Base-by-base conservation (phyloP, 2,888 invertebrate genomes). In the Lissonota sp. region DNA sequence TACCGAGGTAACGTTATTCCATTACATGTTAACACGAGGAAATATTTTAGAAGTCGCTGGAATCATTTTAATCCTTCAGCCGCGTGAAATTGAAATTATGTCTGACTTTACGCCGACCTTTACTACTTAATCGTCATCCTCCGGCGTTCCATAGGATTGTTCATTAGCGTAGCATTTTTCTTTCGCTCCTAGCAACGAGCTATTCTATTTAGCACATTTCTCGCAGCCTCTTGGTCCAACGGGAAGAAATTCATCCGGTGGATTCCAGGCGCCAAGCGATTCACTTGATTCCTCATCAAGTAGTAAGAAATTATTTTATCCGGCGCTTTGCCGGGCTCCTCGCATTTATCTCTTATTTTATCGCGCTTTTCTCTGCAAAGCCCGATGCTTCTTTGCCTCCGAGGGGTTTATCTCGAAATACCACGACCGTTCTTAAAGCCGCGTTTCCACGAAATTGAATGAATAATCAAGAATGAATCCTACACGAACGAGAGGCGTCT, bases 301-400 rank as follows among this genome's bases (percentile, higher is more conserved):
- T 14, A 14, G 16, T n/a, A 44, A 66, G n/a, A 39, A 71, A 71
- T 80, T 80, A 60, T 60, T 80, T 58, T 39, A 51, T 46, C 70
- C 79, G 6, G 64, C 64, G 51, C 70, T 79, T 57, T n/a, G n/a
- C n/a, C 63, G 51, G 39, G 14, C 58, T 57, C 39, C 62, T 70
- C 12, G 64, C 58, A n/a, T n/a, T 79, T 70, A 74, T 74, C 70
- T 60, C 57, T 42, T 71, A 63, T 71, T 66, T 70, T 60, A n/a
- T n/a, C n/a, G n/a, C n/a, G 55, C 60, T 16, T 55, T 44, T 66
- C 14, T 14, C 51, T n/a, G 42, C 42, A n/a, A 37, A 64, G 63
- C 66, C 60, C 69, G 75, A 74, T 75, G 53, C 70, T 71, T 75
- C n/a, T 75, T 74, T 66, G 71, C 46, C 79, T 66, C 55, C 40